Evolutionary conservation across 2,797 vertebrate species (phyloP).

Genomic region (Melanotaenia parkinsoni): DNA sequence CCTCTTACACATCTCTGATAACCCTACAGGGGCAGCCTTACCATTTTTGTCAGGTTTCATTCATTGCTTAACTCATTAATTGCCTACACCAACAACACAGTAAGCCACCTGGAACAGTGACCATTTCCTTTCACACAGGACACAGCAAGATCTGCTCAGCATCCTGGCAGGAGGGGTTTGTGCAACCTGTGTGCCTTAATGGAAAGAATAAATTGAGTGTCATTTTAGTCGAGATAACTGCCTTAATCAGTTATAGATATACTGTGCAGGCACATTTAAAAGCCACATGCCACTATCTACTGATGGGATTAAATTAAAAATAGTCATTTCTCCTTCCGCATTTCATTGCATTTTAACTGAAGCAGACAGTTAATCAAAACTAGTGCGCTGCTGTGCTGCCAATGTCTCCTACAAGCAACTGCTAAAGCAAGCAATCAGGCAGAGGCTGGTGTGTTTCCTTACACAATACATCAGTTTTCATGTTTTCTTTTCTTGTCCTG

Average conservation of each 20-base stretch:
- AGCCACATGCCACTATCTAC: constrained; percentile 24
- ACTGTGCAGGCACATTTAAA: constrained; percentile 29
- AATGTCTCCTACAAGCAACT: constrained; percentile 16
- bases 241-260: constrained; percentile 57
- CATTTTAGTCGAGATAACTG: constrained; percentile 58
- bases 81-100: constrained; percentile 60
- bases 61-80: constrained; percentile 61
- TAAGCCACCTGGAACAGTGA: constrained; percentile 69
- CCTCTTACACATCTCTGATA: background rate
- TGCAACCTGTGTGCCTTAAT: constrained; percentile 43
- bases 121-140: constrained; percentile 46
- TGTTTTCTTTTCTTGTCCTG: constrained; percentile 24
- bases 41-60: constrained; percentile 66
- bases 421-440: constrained; percentile 7
- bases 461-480: constrained; percentile 29
- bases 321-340: constrained; percentile 36
- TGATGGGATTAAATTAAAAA: constrained; percentile 53
- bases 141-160: constrained; percentile 27
- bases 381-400: background rate
- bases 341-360: constrained; percentile 37
- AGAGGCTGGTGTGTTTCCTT: constrained; percentile 19
- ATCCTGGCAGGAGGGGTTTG: constrained; percentile 64
- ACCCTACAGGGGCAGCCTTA: constrained; percentile 26
- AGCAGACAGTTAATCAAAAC: constrained; percentile 39
- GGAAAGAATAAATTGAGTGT: constrained; percentile 71